Base-by-base conservation (phyloP, 2,888 invertebrate species). In the Drosophila macrospina region DNA sequence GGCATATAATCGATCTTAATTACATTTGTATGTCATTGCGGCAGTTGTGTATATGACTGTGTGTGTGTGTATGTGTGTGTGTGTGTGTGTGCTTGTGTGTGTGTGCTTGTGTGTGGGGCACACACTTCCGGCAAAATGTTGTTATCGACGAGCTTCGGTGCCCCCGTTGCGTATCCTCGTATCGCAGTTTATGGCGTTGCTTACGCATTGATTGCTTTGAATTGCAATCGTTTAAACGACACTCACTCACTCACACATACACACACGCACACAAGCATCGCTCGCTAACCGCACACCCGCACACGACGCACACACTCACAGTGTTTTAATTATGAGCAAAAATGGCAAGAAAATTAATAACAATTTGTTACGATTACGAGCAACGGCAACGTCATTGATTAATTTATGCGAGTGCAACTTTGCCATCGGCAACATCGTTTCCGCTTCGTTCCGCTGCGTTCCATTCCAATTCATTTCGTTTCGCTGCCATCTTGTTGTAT, bases 271-370 rank as follows among this genome's bases (percentile, higher is more conserved):
- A 54, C 16, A n/a, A n/a, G n/a, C n/a, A n/a, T n/a, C 15, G 11
- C 34, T 7, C 20, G 4, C 45, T 20, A 20, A 20, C 20, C 20
- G 3, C 20, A n/a, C 41, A 7, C 20, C 15, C 28, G 26, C 37
- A 30, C 41, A 48, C 34, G 39, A 34, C 47, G 26, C 30, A 26
- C 16, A 47, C n/a, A 30, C 15, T n/a, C 32, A 24, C n/a, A 13
- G 16, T 36, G 24, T 52, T 75, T 74, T 74, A 74, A 74, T 75
- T 68, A 64, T 74, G 69, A 68, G 79, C 52, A 54, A 71, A 76
- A 79, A 69, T 72, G 56, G 74, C 61, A 73, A 79, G 78, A 80
- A 75, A 80, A 80, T 80, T 80, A 80, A 80, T 80, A 80, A 80
- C 80, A 80, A 80, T 80, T 80, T 78, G 75, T 73, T 66, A 69